Percentiles rank a stretch among this genome's conserved stretches.
phyloP scores from a whole-genome alignment of 2,113 vertebrate genomes.

The Lycaon pictus region DNA sequence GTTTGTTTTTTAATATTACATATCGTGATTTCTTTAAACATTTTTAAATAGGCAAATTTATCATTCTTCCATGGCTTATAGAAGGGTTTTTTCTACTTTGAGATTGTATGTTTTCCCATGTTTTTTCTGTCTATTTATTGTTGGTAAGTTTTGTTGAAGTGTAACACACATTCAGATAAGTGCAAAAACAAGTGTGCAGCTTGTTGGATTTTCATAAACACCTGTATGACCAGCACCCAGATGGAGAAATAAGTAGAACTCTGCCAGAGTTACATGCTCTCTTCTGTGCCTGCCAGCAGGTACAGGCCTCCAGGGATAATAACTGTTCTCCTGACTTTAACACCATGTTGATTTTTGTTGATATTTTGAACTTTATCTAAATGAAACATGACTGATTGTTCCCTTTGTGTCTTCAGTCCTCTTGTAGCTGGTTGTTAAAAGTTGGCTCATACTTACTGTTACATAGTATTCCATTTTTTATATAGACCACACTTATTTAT shows the following conservation, averaged over 20 bases:
- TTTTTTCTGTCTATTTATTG: background rate
- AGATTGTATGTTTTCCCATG: background rate
- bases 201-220: background rate
- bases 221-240: background rate
- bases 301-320: background rate
- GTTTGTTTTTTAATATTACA: background rate
- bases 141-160: background rate
- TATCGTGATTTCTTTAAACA: background rate
- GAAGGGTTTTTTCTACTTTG: constrained; percentile 4
- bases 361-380: background rate
- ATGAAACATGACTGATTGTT: background rate
- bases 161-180: background rate
- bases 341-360: background rate
- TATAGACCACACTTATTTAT: background rate
- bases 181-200: background rate
- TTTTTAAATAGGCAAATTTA: background rate
- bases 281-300: background rate
- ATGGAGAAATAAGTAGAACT: background rate
- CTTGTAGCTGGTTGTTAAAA: background rate
- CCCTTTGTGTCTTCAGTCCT: background rate
- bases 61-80: background rate
- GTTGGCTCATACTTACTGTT: background rate
- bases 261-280: background rate
- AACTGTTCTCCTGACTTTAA: background rate
- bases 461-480: background rate